Conservation (phyloP, 2,888 invertebrate species). For the Thelaira solivaga region DNA sequence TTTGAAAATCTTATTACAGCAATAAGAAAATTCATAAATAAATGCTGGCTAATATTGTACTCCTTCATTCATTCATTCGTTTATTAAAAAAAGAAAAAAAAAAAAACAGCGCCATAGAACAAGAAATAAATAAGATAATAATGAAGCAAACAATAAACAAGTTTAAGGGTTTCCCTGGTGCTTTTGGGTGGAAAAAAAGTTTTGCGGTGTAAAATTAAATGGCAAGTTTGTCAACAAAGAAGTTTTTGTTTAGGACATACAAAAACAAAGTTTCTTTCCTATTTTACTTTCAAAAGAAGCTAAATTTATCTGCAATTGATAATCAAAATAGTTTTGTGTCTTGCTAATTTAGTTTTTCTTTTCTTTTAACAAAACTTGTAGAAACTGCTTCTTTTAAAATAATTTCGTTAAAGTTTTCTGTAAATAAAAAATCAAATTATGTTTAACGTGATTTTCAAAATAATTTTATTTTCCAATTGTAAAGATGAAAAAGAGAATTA, state of each 20-base stretch:
- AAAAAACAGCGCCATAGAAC: not conserved
- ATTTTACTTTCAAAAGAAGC: too few species aligned
- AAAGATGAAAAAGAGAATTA: too few species aligned
- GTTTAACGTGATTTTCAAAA: too few species aligned
- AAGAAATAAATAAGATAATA: not conserved
- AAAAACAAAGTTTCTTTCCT: conserved; percentile 32
- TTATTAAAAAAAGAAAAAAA: too few species aligned
- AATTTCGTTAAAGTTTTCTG: conserved; percentile 11
- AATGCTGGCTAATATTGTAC: conserved; percentile 42
- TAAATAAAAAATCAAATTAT: too few species aligned
- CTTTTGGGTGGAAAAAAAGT: conserved; percentile 19
- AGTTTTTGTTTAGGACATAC: conserved; percentile 23
- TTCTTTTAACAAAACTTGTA: too few species aligned
- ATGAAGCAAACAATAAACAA: not conserved
- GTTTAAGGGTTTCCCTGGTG: conserved; percentile 21
- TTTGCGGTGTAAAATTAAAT: conserved; percentile 48
- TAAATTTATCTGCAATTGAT: conserved; percentile 26
- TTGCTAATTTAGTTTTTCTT: too few species aligned
- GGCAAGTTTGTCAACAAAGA: conserved; percentile 27
- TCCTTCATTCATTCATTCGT: too few species aligned
- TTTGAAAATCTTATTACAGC: conserved; percentile 35
- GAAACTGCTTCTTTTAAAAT: conserved; percentile 14
- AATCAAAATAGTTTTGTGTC: conserved; percentile 16
- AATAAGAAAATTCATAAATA: conserved; percentile 47
- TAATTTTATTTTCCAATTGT: too few species aligned